These are phyloP conservation scores for Eubucco bourcierii DNA, from an alignment of 2,113 vertebrate species.

Conservation along the genomic window DNA sequence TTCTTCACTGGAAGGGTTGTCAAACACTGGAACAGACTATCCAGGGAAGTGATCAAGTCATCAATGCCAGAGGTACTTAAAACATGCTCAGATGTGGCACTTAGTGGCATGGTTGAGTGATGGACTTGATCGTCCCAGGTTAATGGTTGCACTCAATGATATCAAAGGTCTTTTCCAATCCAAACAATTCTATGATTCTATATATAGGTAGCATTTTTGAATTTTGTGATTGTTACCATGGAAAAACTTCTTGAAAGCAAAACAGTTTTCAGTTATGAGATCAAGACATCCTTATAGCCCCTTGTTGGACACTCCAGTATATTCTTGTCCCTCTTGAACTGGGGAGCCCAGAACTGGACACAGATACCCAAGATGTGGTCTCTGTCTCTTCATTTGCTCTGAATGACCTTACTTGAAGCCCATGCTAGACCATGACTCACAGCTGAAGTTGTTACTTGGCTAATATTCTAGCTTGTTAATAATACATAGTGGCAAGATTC, in stretches of 20 bases:
- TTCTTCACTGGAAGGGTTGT: not conserved
- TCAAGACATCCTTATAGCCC: not conserved
- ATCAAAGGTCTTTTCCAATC: not conserved
- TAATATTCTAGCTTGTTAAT: not conserved
- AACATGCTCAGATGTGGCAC: not conserved
- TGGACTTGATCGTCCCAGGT: not conserved
- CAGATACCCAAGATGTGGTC: no score
- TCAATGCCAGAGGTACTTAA: no score
- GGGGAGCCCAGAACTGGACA: no score
- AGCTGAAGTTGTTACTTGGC: not conserved
- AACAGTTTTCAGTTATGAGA: not conserved
- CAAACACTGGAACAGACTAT: not conserved
- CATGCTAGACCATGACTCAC: rapidly evolving
- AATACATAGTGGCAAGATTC: not conserved
- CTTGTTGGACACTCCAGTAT: no score
- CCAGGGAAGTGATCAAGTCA: not conserved
- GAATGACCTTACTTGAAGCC: not conserved
- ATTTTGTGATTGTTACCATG: not conserved
- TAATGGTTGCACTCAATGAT: not conserved
- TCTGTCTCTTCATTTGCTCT: not conserved
- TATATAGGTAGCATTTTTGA: not conserved
- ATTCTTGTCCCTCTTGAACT: no score
- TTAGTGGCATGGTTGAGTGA: not conserved
- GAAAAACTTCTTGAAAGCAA: not conserved
- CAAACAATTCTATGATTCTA: not conserved